Evolutionary conservation across 1,140 invertebrate genomes (phyloP).

Genomic region (Diuraphis noxia): DNA sequence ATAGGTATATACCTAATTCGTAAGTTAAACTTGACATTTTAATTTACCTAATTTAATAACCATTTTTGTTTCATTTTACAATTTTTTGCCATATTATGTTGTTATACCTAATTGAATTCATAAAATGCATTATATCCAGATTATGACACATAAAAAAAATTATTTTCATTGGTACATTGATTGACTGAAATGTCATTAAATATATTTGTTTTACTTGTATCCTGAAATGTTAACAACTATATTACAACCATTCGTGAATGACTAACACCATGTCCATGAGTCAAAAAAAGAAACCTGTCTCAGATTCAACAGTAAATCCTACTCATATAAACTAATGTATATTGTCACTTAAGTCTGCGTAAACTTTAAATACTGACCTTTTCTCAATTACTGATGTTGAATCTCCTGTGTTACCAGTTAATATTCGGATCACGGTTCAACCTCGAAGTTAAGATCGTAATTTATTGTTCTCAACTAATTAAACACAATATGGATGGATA

Average conservation of each 20-base stretch:
- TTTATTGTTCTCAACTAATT: not conserved
- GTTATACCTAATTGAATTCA: not conserved
- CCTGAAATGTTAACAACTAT: not conserved
- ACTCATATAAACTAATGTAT: not conserved
- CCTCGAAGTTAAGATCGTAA: not conserved
- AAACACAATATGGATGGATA: not conserved
- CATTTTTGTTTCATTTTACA: not conserved
- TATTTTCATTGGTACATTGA: not conserved
- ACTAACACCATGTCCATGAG: not conserved
- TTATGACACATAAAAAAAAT: not conserved
- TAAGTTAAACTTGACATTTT: not conserved
- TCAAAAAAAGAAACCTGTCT: not conserved
- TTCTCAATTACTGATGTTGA: not conserved
- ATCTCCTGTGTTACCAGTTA: not conserved
- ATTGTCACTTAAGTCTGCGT: not conserved
- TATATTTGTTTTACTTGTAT: not conserved
- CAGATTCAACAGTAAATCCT: not conserved
- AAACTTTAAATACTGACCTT: slow-evolving; percentile 14
- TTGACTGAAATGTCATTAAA: not conserved
- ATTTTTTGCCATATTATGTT: not conserved
- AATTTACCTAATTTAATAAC: not conserved
- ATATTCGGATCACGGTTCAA: not conserved
- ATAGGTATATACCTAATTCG: not conserved
- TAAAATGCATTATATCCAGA: not conserved
- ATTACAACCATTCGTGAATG: not conserved